A percentile compares a stretch with the other conserved stretches of the same genome.
Conservation (phyloP, 1,140 invertebrate species). For the Leptinotarsa texana region DNA sequence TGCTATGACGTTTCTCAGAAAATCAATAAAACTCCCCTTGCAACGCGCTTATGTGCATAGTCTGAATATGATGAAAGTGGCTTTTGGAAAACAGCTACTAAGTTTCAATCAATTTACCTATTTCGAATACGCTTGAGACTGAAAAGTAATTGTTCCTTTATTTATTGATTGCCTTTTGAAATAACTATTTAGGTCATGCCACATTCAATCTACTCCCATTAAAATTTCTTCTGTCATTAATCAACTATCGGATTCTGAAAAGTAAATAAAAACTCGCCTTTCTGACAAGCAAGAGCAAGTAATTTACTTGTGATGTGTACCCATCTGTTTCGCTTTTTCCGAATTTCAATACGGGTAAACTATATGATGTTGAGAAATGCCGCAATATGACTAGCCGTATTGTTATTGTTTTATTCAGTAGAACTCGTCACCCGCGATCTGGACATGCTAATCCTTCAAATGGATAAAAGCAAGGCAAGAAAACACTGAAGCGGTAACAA, state of each 20-base stretch:
- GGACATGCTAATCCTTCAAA: neutral
- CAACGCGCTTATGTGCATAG: neutral
- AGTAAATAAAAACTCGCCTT: no score
- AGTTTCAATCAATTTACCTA: no score
- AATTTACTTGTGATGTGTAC: no score
- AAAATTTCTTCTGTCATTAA: neutral
- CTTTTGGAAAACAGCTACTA: no score
- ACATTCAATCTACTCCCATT: neutral
- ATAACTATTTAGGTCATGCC: neutral
- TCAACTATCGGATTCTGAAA: no score
- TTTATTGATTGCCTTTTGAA: neutral
- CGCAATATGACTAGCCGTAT: neutral
- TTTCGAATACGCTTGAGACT: neutral
- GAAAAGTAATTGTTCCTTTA: neutral
- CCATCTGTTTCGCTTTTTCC: no score
- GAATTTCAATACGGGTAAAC: no score
- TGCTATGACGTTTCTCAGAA: conserved; percentile 3
- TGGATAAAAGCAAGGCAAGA: neutral
- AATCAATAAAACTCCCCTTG: neutral
- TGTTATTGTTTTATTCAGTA: neutral
- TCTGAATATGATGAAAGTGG: no score
- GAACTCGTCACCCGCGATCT: neutral
- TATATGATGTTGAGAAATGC: neutral
- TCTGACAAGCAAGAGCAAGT: no score
- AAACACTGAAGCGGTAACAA: neutral